These are phyloP conservation scores for Chamaetylas fuelleborni DNA, from an alignment of 2,113 vertebrate genomes.

Conservation along the genomic window DNA sequence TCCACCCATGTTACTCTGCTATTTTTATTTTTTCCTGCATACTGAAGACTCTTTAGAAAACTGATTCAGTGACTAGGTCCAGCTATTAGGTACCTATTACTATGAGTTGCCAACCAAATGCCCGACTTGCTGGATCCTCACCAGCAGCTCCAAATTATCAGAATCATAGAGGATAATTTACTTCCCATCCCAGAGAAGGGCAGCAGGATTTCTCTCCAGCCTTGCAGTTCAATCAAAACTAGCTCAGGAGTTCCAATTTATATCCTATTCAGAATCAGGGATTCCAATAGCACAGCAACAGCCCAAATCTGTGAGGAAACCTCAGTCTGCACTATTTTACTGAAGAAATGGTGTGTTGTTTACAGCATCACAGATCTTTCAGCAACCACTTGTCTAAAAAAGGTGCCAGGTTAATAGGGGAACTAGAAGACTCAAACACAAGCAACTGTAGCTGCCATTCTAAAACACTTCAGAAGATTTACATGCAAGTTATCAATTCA, in stretches of 20 bases:
- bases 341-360: background rate
- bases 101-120: background rate
- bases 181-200: background rate
- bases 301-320: background rate
- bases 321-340: background rate
- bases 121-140: background rate
- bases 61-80: background rate
- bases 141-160: background rate
- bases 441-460: background rate
- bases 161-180: background rate
- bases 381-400: background rate
- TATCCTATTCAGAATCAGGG: background rate
- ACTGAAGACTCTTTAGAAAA: background rate
- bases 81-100: background rate
- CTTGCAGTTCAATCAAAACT: background rate
- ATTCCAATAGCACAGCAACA: background rate
- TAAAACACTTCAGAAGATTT: background rate
- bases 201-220: background rate
- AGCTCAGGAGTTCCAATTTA: background rate
- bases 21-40: background rate
- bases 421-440: background rate
- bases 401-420: background rate
- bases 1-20: background rate
- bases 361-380: background rate
- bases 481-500: background rate